Percentiles rank a stretch among this genome's conserved stretches.
These are phyloP conservation scores for Alosa sapidissima DNA, from an alignment of 2,797 vertebrate species.

Conservation along the genomic window DNA sequence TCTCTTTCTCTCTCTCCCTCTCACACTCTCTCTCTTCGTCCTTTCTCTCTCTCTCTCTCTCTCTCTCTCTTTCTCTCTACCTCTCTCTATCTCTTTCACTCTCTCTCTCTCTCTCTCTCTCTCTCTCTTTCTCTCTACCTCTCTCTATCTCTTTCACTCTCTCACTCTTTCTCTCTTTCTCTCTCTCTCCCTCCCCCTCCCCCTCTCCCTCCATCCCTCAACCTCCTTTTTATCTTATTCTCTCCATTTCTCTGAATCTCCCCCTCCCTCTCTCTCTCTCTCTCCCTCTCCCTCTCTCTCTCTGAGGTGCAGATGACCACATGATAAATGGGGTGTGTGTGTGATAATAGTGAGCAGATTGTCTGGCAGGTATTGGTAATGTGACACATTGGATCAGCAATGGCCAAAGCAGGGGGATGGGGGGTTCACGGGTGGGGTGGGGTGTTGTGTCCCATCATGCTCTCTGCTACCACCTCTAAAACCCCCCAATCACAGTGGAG, in stretches of 20 bases:
- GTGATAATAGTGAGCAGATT: constrained; percentile 48
- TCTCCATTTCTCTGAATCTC: neutral
- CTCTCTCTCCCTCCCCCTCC: neutral
- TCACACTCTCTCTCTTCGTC: neutral
- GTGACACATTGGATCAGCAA: constrained; percentile 43
- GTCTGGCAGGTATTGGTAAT: constrained; percentile 38
- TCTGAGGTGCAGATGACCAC: neutral
- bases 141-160: neutral
- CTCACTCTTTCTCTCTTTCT: too few species aligned
- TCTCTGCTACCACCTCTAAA: neutral
- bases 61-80: neutral
- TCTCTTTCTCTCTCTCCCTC: neutral
- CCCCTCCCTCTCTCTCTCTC: neutral
- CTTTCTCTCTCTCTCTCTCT: neutral
- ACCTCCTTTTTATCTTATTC: too few species aligned
- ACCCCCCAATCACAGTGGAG: too few species aligned
- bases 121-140: neutral
- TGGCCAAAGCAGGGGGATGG: neutral
- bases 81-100: constrained; percentile 25
- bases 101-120: neutral
- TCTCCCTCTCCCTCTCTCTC: neutral
- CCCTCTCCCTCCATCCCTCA: neutral
- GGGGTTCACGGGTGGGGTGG: neutral
- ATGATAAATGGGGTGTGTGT: constrained; percentile 40
- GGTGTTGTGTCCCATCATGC: neutral